phyloP scores from a whole-genome alignment of 2,797 vertebrate species.

The Enteromius mattozi region DNA sequence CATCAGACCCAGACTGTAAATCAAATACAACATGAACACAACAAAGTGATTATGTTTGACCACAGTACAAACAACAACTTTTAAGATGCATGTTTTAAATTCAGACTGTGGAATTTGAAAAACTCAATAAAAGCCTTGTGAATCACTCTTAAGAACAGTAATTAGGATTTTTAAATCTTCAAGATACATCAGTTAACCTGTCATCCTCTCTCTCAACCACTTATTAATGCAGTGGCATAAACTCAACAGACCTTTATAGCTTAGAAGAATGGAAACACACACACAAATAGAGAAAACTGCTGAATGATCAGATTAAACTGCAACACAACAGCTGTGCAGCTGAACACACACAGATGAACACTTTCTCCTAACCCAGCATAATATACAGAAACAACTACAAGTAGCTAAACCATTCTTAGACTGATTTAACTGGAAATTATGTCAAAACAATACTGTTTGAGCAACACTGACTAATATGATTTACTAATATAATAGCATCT shows the following conservation, averaged over 20 bases:
- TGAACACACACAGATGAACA: conserved; percentile 26
- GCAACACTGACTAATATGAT: background rate
- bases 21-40: conserved; percentile 4
- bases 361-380: background rate
- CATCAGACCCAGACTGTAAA: background rate
- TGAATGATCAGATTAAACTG: conserved; percentile 45
- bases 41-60: conserved; percentile 16
- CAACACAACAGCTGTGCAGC: conserved; percentile 55
- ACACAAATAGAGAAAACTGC: conserved; percentile 15
- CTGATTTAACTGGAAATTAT: background rate
- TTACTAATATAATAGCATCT: no score
- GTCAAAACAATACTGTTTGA: background rate
- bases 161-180: background rate
- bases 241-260: conserved; percentile 15
- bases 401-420: background rate
- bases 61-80: conserved; percentile 17
- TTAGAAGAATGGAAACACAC: background rate
- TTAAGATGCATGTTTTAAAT: background rate
- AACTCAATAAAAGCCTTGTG: background rate
- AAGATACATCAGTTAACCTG: background rate
- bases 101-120: background rate
- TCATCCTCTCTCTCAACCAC: background rate
- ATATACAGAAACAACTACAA: conserved; percentile 12
- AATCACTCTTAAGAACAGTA: background rate
- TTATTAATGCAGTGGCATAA: conserved; percentile 10